Evolutionary conservation across 1,140 invertebrate species (phyloP), one percentile per base, ranked within the genome.

Genomic region (Meloidogyne floridensis): DNA sequence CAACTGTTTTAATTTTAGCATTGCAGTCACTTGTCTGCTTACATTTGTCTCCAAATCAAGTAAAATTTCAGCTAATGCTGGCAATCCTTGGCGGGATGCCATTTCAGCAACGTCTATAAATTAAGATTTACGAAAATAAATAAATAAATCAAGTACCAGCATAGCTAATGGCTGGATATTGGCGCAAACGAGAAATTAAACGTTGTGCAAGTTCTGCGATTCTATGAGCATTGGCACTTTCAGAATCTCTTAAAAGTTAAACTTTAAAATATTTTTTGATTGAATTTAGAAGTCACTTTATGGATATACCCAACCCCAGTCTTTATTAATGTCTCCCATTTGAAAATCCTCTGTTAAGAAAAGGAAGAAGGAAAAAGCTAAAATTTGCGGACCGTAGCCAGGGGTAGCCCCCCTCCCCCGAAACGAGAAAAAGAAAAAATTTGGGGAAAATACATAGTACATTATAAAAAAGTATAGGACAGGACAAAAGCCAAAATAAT

Each of bases 151-250:
- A 69, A 42, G 59, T 59, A 83, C 82, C 83, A 15, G 83, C 83
- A 77, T 84, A 84, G 53, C 83, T 82, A 6, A 83, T 84, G 3
- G 72, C 76, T 69, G 76, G 81, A 42, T 84, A 84, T 53, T 72
- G 53, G 11, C 43, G 51, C 20, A 84, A 53, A n/a, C 76, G 69
- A 47, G 74, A 56, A 56, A 83, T 78, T 42, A 84, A 81, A 65
- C 80, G 76, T 47, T 80, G 74, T 18, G 73, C 65, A 20, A 78
- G 51, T 42, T 47, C 77, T 20, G 74, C 59, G 53, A 59, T 51
- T 10, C 20, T 79, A 42, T 10, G 59, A 8, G 75, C 15, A 18
- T 77, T 56, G 7, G 54, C 65, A 54, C 47, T 13, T 20, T 82
- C 42, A 18, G 75, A 9, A 18, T 65, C 13, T n/a, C 59, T 65